Conservation (phyloP, 1,140 invertebrate genomes). For the Anoplophora glabripennis region DNA sequence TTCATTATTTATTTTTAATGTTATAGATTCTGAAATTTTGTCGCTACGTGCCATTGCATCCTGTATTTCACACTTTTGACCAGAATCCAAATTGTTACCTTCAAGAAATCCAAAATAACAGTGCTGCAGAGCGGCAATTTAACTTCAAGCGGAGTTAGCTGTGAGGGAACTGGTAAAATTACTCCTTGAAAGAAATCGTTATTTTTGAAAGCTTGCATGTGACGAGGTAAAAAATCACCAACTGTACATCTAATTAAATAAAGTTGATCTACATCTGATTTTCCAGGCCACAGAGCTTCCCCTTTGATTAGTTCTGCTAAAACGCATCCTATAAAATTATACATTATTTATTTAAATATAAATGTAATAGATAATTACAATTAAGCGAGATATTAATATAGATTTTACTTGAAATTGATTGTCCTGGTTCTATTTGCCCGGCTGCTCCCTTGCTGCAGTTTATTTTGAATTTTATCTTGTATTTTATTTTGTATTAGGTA, state of each 20-base stretch:
- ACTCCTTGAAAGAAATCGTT: slow-evolving; percentile 96
- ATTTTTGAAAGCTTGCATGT: slow-evolving; percentile 92
- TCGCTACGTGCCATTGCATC: too few relatives aligned
- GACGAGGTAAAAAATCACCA: slow-evolving; percentile 87
- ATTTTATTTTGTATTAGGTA: too few relatives aligned
- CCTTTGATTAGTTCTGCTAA: slow-evolving; percentile 93
- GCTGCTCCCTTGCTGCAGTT: too few relatives aligned
- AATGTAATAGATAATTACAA: too few relatives aligned
- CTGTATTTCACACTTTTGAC: too few relatives aligned
- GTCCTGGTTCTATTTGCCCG: too few relatives aligned
- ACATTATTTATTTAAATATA: slow-evolving; percentile 2
- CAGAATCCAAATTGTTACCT: slow-evolving; percentile 55
- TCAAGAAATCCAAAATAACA: slow-evolving; percentile 80
- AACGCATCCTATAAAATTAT: slow-evolving; percentile 70
- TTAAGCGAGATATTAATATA: too few relatives aligned
- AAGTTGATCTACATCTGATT: slow-evolving; percentile 97
- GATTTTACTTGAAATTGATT: too few relatives aligned
- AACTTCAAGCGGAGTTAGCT: slow-evolving; percentile 72
- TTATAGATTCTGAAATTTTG: too few relatives aligned
- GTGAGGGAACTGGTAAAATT: slow-evolving; percentile 86
- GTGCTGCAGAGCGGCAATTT: slow-evolving; percentile 72
- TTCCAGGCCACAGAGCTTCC: slow-evolving; percentile 96
- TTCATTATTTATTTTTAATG: too few relatives aligned
- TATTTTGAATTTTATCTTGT: too few relatives aligned
- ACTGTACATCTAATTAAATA: slow-evolving; percentile 91